Base-by-base conservation (phyloP, 2,113 vertebrate genomes). In the Rhinoderma darwinii region DNA sequence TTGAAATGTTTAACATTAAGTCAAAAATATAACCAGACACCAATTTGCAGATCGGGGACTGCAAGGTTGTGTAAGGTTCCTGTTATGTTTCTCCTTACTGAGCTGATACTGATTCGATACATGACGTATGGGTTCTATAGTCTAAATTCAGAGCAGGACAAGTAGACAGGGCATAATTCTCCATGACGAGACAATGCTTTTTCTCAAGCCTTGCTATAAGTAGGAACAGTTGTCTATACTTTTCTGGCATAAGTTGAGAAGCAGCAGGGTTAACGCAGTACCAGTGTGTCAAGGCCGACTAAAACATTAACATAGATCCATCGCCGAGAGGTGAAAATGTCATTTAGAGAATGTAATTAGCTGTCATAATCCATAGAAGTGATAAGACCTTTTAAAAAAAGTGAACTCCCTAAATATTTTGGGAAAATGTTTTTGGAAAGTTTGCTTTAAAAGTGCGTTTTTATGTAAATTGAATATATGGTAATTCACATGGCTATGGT, bases 1-100 rank as follows among this genome's bases (percentile, higher is more conserved):
- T 37, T 83, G 63, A 83, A 83, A 83, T 82, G 61, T 82, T 82
- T 66, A 82, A 35, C 80, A 82, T 82, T 82, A 82, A 15, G 63
- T 35, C 43, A 35, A 51, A 83, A 70, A 63, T 47, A 32, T 51
- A 83, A 70, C 27, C 81, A 83, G 81, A 83, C 44, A 70, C 81
- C 18, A 44, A 44, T 50, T 51, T 68, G 81, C 30, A 80, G 77
- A 81, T 63, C 77, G 17, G 22, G 43, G 73, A 25, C 75, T 78
- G n/a, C 44, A 44, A 27, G 59, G 63, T 83, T 83, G 63, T 72
- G 44, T 47, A 50, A 83, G 81, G 81, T 70, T 83, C 43, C 63
- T 44, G 78, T 43, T 81, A 72, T 56, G 77, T 68, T 82, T 44
- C 50, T 12, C 66, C 43, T 82, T 68, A 47, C 66, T 1, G 63